Percentiles rank a stretch among this genome's conserved stretches.
These are phyloP conservation scores for Ernsta delagoae DNA, from an alignment of 2,888 invertebrate genomes.

Conservation along the genomic window DNA sequence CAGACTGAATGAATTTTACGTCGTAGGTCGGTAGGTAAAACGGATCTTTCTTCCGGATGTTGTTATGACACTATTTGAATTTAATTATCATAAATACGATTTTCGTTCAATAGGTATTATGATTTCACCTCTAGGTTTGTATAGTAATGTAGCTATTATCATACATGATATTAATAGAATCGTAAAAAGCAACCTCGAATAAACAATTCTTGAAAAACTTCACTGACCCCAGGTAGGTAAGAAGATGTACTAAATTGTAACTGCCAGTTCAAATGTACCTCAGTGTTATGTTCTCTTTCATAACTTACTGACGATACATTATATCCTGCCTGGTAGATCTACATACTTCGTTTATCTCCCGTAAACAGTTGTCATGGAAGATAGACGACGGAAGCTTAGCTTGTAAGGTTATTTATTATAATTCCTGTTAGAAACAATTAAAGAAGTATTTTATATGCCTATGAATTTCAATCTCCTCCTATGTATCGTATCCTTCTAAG, in stretches of 20 bases:
- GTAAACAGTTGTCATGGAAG: conserved; percentile 63
- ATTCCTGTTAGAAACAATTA: conserved; percentile 22
- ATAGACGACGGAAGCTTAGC: conserved; percentile 59
- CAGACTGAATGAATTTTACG: not conserved
- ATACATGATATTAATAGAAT: too few relatives aligned
- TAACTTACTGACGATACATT: conserved; percentile 20
- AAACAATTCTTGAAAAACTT: too few relatives aligned
- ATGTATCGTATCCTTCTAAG: too few relatives aligned
- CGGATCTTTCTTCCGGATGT: not conserved
- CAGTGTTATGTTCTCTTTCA: not conserved
- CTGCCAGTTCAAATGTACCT: not conserved
- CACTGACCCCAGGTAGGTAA: too few relatives aligned
- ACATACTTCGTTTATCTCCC: conserved; percentile 67
- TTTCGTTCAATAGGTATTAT: too few relatives aligned
- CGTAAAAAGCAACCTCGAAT: too few relatives aligned
- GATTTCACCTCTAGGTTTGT: too few relatives aligned
- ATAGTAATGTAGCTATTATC: too few relatives aligned
- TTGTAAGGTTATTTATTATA: conserved; percentile 44
- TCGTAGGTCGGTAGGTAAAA: not conserved
- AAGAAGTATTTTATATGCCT: not conserved
- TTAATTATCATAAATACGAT: too few relatives aligned
- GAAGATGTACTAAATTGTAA: not conserved
- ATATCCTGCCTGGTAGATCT: not conserved
- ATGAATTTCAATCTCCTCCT: too few relatives aligned
- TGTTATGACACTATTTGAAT: too few relatives aligned